Percentiles rank a stretch among this genome's conserved stretches.
Evolutionary conservation across 2,113 vertebrate genomes (phyloP).

Genomic region (Paraplagusia blochii): DNA sequence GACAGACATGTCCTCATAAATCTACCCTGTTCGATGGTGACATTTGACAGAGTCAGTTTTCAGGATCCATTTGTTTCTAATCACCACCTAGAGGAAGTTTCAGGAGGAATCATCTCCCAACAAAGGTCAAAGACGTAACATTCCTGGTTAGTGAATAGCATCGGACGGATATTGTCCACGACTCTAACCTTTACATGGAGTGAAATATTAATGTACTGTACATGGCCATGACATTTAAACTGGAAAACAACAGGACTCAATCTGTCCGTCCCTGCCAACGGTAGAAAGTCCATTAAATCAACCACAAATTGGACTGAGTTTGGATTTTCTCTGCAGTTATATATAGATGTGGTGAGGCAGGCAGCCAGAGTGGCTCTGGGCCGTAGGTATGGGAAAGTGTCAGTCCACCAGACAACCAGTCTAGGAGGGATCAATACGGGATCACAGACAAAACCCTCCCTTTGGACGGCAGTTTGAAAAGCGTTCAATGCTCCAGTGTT

Average conservation of each 20-base stretch:
- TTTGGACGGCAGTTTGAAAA: slow-evolving; percentile 41
- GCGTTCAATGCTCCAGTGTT: slow-evolving; percentile 34
- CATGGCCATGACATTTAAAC: slow-evolving; percentile 21
- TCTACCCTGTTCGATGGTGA: no score
- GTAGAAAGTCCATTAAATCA: slow-evolving; percentile 37
- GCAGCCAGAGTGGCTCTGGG: slow-evolving; percentile 31
- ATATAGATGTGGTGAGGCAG: slow-evolving; percentile 39
- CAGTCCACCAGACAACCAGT: slow-evolving; percentile 46
- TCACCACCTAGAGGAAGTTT: no score
- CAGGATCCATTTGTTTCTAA: no score
- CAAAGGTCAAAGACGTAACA: no score
- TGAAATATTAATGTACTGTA: slow-evolving; percentile 8
- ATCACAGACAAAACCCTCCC: slow-evolving; percentile 48
- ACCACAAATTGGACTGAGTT: slow-evolving; percentile 31
- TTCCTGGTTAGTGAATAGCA: slow-evolving; percentile 3
- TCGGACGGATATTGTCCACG: slow-evolving; percentile 1
- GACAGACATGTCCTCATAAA: no score
- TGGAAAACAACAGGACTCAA: slow-evolving; percentile 39
- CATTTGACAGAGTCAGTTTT: no score
- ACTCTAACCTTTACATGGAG: slow-evolving; percentile 11
- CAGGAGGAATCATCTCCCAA: no score
- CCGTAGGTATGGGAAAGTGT: slow-evolving; percentile 51
- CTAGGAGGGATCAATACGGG: slow-evolving; percentile 53
- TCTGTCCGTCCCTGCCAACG: slow-evolving; percentile 15
- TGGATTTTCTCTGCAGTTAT: slow-evolving; percentile 43